These are phyloP conservation scores for Nestor notabilis DNA, from an alignment of 2,113 vertebrate genomes.

Conservation along the genomic window DNA sequence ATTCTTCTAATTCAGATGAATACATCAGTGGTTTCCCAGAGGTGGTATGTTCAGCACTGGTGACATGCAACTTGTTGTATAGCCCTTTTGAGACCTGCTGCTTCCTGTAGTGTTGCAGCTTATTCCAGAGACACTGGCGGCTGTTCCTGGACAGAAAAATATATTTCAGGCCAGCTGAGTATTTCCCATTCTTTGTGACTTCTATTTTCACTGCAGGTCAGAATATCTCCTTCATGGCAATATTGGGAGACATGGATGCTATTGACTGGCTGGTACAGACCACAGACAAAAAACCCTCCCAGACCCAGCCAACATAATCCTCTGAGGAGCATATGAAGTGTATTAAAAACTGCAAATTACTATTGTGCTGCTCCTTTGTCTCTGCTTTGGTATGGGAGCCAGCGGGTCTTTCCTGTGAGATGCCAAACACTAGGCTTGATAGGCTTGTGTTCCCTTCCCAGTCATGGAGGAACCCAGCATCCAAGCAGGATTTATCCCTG, in stretches of 20 bases:
- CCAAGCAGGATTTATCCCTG: background rate
- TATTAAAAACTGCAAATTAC: background rate
- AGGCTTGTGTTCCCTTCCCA: background rate
- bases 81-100: background rate
- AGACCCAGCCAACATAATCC: rapidly evolving
- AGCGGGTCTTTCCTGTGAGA: background rate
- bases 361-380: background rate
- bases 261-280: background rate
- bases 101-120: background rate
- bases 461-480: background rate
- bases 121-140: background rate
- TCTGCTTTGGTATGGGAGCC: background rate
- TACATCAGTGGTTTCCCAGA: background rate
- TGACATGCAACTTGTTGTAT: background rate
- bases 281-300: background rate
- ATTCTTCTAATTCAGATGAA: background rate
- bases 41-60: background rate
- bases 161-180: background rate
- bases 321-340: background rate
- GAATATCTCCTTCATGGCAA: background rate
- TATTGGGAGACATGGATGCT: background rate
- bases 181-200: background rate
- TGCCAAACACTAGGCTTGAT: background rate
- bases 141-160: background rate
- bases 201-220: background rate